phyloP scores from a whole-genome alignment of 2,113 vertebrate species.

The Perca flavescens region DNA sequence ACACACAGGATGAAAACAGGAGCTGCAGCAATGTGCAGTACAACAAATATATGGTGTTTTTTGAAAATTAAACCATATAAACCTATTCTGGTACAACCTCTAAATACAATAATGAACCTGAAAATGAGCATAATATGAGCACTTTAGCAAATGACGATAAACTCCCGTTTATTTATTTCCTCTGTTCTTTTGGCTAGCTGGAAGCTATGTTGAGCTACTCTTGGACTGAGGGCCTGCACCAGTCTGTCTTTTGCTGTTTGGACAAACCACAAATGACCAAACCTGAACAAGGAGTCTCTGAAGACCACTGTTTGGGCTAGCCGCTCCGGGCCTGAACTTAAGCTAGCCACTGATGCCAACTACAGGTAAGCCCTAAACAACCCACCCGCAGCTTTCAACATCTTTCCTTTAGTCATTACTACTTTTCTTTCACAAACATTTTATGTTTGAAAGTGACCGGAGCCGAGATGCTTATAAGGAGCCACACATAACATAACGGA shows the following conservation, averaged over 20 bases:
- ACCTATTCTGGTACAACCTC: too few relatives aligned
- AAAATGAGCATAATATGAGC: too few relatives aligned
- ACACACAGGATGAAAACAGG: too few relatives aligned
- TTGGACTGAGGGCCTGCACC: background rate
- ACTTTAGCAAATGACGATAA: background rate
- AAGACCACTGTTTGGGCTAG: background rate
- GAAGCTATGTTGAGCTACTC: background rate
- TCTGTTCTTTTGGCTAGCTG: background rate
- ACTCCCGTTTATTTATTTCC: background rate
- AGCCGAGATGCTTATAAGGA: background rate
- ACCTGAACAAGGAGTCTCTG: background rate
- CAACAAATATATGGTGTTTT: too few relatives aligned
- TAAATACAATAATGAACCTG: too few relatives aligned
- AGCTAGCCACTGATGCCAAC: background rate
- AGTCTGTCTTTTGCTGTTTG: background rate
- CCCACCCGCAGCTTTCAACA: background rate
- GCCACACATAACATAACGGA: background rate
- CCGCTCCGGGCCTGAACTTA: background rate
- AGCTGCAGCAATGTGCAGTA: too few relatives aligned
- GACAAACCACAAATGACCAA: background rate
- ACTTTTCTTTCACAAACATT: background rate
- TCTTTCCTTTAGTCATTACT: background rate
- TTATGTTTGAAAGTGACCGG: background rate
- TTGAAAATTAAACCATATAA: too few relatives aligned
- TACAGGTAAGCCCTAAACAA: background rate